Base-by-base conservation (phyloP, 2,113 vertebrate species). In the Procapra przewalskii region DNA sequence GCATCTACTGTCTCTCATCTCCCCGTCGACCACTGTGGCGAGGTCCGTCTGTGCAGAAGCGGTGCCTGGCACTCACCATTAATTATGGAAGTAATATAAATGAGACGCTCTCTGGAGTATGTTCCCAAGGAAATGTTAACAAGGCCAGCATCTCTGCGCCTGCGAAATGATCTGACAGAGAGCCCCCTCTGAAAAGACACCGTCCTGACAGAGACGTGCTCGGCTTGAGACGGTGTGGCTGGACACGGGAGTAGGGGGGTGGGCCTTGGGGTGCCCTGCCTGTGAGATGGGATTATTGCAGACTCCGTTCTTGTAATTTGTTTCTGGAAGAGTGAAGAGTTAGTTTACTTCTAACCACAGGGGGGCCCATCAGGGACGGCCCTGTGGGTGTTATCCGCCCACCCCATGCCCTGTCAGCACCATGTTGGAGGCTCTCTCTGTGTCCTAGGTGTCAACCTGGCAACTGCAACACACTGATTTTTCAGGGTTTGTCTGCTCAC, bases 31-130 rank as follows among this genome's bases (percentile, higher is more conserved):
- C 99, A 99, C 98, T 97, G 98, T 98, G 98, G 97, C 98, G 98
- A 98, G 98, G 98, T 98, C 98, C 98, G 98, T 99, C 98, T 98
- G 98, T 99, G 98, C 98, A 98, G 99, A 99, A 99, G 99, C 98
- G 99, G 98, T 98, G 98, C 98, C 99, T 98, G 98, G 99, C 99
- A 98, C 99, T 99, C 99, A 98, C 98, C 99, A 99, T 99, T 99
- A 99, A 99, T 99, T 99, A 99, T 98, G 98, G 98, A 99, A 99
- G 99, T 99, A 98, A 99, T 99, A 99, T 98, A 99, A 99, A 99
- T 98, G 99, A 99, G 99, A 98, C 98, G 98, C 99, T 99, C 98
- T 98, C 99, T 98, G 98, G 98, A 98, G 98, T 99, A 98, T 99
- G 98, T 99, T 99, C 99, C 99, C 99, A 98, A 99, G 99, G 99